Conservation (phyloP, 2,113 vertebrate species). For the Rhabdomys dilectus region DNA sequence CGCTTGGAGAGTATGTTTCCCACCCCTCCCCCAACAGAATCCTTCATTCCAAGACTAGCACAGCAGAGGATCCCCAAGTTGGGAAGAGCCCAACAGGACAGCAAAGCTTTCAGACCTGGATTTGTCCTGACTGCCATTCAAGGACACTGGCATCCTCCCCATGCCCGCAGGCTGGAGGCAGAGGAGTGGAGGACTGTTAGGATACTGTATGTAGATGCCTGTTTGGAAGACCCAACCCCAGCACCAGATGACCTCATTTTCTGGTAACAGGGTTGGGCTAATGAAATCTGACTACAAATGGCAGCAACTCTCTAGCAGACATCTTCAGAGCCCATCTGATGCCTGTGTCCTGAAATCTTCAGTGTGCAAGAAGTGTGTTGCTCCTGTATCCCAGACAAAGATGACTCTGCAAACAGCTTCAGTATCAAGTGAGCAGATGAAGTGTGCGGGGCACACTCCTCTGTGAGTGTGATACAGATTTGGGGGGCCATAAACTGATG, state of each 20-base stretch:
- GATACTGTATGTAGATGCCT: not conserved
- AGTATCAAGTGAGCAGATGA: not conserved
- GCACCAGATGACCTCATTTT: not conserved
- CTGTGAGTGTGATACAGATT: not conserved
- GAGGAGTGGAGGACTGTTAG: fast-evolving
- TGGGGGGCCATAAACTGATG: fast-evolving
- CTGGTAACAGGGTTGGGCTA: not conserved
- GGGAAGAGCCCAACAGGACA: not conserved
- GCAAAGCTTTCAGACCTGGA: not conserved
- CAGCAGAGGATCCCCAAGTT: not conserved
- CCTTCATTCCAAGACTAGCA: not conserved
- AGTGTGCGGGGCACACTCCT: not conserved
- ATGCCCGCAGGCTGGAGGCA: not conserved
- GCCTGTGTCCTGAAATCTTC: not conserved
- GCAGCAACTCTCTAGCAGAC: not conserved
- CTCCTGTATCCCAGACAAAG: no score
- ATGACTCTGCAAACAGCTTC: no score
- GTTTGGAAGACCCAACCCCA: not conserved
- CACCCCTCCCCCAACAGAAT: not conserved
- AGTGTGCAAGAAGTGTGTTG: not conserved
- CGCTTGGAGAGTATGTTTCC: not conserved
- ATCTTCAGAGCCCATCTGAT: not conserved
- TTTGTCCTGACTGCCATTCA: not conserved
- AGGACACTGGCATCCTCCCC: not conserved
- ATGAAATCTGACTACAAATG: not conserved